Evolutionary conservation across 2,888 invertebrate genomes (phyloP).

Genomic region (Dryocosmus kuriphilus): DNA sequence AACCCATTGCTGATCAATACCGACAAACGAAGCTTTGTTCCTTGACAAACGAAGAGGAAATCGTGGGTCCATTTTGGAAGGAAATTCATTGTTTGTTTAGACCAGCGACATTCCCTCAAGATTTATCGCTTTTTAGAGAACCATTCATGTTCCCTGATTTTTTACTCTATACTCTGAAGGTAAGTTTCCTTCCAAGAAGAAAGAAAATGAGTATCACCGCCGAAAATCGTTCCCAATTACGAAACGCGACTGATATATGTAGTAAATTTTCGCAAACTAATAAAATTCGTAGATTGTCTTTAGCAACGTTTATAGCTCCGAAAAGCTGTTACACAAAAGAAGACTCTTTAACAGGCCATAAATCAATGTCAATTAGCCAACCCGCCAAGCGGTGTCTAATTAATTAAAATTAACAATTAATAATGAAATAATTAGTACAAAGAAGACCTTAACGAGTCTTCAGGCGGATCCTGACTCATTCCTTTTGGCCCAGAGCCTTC

Average conservation of each 20-base stretch:
- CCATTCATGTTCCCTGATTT: conserved; percentile 13
- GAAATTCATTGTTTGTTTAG: conserved; percentile 33
- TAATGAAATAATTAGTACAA: conserved; percentile 68
- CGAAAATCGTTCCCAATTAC: too few species aligned
- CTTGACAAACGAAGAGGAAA: background rate
- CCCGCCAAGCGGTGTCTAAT: conserved; percentile 60
- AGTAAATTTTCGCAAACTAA: conserved; percentile 22
- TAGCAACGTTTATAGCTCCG: conserved; percentile 51
- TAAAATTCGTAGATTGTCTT: conserved; percentile 40
- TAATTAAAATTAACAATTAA: conserved; percentile 76
- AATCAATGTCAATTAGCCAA: conserved; percentile 74
- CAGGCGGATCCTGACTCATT: background rate
- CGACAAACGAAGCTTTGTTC: conserved; percentile 28
- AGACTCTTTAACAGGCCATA: conserved; percentile 71
- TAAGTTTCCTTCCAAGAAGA: background rate
- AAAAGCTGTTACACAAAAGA: conserved; percentile 63
- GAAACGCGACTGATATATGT: too few species aligned
- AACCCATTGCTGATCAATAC: conserved; percentile 26
- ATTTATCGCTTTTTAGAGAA: conserved; percentile 20
- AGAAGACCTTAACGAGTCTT: conserved; percentile 53
- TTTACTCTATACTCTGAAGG: background rate
- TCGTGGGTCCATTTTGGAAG: conserved; percentile 4
- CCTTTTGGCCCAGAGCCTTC: background rate
- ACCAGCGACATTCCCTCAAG: background rate
- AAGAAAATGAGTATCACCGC: too few species aligned